A percentile compares a stretch with the other conserved stretches of the same genome.
These are phyloP conservation scores for Coregonus clupeaformis DNA, from an alignment of 2,113 vertebrate genomes.

Conservation along the genomic window DNA sequence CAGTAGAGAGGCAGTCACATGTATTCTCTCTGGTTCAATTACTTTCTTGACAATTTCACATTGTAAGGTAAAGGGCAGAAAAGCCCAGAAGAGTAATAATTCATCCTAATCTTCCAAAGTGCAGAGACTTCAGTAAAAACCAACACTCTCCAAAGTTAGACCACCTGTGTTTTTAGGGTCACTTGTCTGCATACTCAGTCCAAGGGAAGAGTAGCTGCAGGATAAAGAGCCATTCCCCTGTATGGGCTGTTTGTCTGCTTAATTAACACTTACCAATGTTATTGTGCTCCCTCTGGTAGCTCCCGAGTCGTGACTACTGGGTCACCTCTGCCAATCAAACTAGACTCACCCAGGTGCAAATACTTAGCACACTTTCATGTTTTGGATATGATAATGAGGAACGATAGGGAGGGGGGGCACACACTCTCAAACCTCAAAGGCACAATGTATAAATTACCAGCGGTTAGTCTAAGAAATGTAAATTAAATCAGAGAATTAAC, in stretches of 20 bases:
- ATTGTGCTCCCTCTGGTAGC: no score
- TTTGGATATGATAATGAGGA: neutral
- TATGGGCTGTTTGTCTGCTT: neutral
- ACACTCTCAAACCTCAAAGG: neutral
- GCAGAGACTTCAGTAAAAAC: neutral
- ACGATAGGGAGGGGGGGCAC: neutral
- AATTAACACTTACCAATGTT: neutral
- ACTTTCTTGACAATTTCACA: no score
- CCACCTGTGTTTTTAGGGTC: neutral
- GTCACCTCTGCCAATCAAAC: conserved; percentile 1
- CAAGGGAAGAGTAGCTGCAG: neutral
- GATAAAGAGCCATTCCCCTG: neutral
- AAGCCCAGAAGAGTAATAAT: neutral
- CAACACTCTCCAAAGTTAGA: neutral
- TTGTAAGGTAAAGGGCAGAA: neutral
- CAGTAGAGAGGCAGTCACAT: no score
- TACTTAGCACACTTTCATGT: neutral
- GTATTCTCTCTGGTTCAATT: no score
- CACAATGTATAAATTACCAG: neutral
- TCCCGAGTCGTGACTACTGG: neutral
- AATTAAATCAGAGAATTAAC: conserved; percentile 1
- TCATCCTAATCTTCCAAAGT: neutral
- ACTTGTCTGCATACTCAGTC: neutral
- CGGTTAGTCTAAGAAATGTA: neutral
- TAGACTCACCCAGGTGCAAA: conserved; percentile 17